Percentiles rank a stretch among this genome's conserved stretches.
Evolutionary conservation across 2,113 vertebrate species (phyloP).

Genomic region (Sula dactylatra): DNA sequence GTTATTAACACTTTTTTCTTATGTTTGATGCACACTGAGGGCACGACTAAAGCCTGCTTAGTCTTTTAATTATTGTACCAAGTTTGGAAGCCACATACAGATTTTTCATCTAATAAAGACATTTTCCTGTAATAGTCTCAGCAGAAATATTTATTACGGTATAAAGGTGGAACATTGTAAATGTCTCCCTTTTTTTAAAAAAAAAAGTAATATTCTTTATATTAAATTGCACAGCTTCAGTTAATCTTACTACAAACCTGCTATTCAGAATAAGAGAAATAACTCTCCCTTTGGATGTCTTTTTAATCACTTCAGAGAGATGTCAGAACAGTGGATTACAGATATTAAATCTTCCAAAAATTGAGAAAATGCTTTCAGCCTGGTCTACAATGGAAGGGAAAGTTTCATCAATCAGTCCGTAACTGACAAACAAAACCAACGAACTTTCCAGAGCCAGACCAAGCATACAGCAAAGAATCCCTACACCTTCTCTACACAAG

Average conservation of each 20-base stretch:
- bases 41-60: not conserved
- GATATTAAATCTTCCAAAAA: not conserved
- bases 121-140: not conserved
- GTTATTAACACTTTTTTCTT: not conserved
- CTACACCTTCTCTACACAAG: not conserved
- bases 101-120: not conserved
- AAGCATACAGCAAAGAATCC: not conserved
- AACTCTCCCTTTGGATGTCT: not conserved
- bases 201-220: not conserved
- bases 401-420: not conserved
- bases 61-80: not conserved
- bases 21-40: not conserved
- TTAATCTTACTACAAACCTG: not conserved
- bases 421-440: not conserved
- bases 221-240: not conserved
- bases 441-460: not conserved
- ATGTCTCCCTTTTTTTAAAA: not conserved
- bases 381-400: not conserved
- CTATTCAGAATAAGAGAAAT: not conserved
- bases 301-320: not conserved
- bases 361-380: not conserved
- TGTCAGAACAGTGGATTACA: not conserved
- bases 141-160: not conserved
- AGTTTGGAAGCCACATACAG: not conserved
- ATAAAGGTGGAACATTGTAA: not conserved